Evolutionary conservation across 1,140 invertebrate species (phyloP), one percentile per base, ranked within the genome.

Genomic region (Drosophila ambigua): DNA sequence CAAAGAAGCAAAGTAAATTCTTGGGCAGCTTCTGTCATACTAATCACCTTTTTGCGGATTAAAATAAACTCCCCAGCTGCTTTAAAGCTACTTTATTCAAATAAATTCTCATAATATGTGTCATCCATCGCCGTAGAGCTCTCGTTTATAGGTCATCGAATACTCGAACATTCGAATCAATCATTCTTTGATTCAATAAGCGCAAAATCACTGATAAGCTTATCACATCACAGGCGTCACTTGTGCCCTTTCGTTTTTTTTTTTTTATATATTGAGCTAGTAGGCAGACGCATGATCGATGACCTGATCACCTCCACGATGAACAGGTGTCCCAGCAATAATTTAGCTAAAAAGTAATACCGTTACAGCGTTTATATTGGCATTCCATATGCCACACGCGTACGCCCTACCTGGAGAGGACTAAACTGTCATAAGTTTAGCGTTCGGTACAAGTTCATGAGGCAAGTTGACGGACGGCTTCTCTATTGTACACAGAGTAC

Each of bases 391-490:
- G 35, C 35, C 35, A 13, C 35, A 39, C 35, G 31, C 31, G 9
- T 35, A 35, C 9, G 31, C 51, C 23, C 16, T 15, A 0, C 43
- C 63, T 24, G 20, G 23, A 41, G 51, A 57, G 64, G 64, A 1
- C 9, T 49, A n/a, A 45, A 44, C 51, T 69, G 64, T 58, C 64
- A 69, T 69, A 69, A 69, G 35, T 44, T 69, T 24, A 69, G 64
- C 45, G n/a, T 16, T 31, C 64, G 31, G 31, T 57, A 63, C 64
- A 69, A 69, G 66, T 69, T 69, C 66, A 69, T 57, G 66, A 39
- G 58, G 39, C 54, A 39, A 39, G 35, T 52, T 35, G 59, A n/a
- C 20, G 35, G 72, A 26, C 31, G 43, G 43, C 43, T 45, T 65
- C 59, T 23, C 44, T 60, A 49, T 9, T 28, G 44, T 60, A 41